These are phyloP conservation scores for Pavo muticus DNA, from an alignment of 2,113 vertebrate genomes.

Conservation along the genomic window DNA sequence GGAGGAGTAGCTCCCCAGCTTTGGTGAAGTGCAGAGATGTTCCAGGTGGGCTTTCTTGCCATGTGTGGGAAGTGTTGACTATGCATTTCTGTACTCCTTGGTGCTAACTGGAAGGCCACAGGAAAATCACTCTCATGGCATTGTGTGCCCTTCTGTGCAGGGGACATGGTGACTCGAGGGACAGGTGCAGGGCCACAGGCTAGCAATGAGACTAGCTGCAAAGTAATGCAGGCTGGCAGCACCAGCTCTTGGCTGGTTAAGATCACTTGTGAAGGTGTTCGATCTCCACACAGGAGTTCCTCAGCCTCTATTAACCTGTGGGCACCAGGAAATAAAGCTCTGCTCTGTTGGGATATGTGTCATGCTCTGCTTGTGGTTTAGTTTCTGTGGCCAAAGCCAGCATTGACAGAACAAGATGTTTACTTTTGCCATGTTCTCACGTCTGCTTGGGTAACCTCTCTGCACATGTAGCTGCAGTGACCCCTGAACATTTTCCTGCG, in stretches of 20 bases:
- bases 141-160: neutral
- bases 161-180: neutral
- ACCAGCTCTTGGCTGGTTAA: neutral
- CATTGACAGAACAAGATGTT: slow-evolving; percentile 35
- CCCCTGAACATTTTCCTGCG: neutral
- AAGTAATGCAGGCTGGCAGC: neutral
- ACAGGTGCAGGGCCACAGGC: neutral
- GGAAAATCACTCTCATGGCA: slow-evolving; percentile 22
- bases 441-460: neutral
- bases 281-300: neutral
- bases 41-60: fast-evolving
- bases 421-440: neutral
- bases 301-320: neutral
- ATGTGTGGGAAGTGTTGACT: neutral
- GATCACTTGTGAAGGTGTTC: neutral
- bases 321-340: neutral
- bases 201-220: neutral
- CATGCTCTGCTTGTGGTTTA: neutral
- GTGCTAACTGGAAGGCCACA: neutral
- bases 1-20: neutral
- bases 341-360: neutral
- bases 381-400: neutral
- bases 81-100: neutral
- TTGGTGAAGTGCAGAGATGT: neutral
- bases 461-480: neutral